Conservation (phyloP, 2,113 vertebrate species). For the Rattus rattus region DNA sequence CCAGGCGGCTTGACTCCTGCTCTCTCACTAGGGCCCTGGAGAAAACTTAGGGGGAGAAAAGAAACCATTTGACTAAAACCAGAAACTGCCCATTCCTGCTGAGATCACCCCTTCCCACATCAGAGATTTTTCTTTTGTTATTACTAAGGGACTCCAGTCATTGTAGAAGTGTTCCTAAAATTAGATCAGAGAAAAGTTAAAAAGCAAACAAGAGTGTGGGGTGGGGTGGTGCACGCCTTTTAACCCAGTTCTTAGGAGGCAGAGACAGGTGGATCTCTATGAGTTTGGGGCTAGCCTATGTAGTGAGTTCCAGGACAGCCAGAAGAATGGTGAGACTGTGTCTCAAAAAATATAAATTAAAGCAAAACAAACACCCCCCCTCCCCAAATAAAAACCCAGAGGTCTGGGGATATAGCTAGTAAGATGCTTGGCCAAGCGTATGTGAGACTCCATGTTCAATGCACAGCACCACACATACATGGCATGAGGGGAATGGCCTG, state of each 20-base stretch:
- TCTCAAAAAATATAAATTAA: not conserved
- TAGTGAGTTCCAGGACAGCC: not conserved
- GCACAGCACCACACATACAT: not conserved
- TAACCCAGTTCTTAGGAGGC: not conserved
- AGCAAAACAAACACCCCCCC: not conserved
- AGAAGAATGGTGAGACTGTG: not conserved
- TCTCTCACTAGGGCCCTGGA: not conserved
- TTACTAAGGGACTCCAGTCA: constrained; percentile 12
- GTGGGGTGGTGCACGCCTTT: not conserved
- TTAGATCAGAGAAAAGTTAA: not conserved
- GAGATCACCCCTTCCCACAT: not conserved
- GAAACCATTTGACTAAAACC: not conserved
- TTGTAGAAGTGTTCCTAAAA: not conserved
- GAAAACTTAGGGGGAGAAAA: not conserved
- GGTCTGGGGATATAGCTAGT: not conserved
- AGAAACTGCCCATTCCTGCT: not conserved
- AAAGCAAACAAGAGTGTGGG: not conserved
- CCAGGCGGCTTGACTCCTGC: not conserved
- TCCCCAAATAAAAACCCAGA: not conserved
- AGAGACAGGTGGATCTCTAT: not conserved
- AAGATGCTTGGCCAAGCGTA: not conserved
- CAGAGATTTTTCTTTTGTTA: not conserved
- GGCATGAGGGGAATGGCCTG: not conserved
- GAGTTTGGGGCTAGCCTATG: not conserved
- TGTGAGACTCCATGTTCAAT: not conserved